Evolutionary conservation across 2,113 vertebrate species (phyloP), one percentile per base, ranked within the genome.

Genomic region (Amblyopsis rosae): DNA sequence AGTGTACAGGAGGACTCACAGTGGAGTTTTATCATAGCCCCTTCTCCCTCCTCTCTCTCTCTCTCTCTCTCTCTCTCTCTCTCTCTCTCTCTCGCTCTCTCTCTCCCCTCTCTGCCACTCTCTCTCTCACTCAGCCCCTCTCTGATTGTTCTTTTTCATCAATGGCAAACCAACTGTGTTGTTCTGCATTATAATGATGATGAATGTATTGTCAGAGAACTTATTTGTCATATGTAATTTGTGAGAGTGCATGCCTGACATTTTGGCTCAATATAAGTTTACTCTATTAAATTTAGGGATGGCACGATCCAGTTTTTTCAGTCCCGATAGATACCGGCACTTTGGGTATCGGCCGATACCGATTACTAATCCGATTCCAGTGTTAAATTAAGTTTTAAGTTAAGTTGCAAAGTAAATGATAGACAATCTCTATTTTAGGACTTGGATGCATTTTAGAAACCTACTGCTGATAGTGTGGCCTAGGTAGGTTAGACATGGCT

Each of bases 11-110:
- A 90, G 86, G 56, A 70, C 83, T 87, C 79, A 74, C 86, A 77
- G 83, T 76, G 86, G 88, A 89, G 88, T 92, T 93, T 91, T 91
- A 91, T 92, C 84, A 91, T 89, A 89, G 88, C 88, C 81, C 82
- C 67, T 76, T 68, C 83, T 74, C 87, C 82, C 86, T 76, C 86
- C 81, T 63, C 47, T n/a, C 62, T 49, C 55, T 33, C 66, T 8
- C 56, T 46, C 73, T 49, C 56, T 32, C 62, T 49, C 65, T 59
- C 76, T 46, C 65, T 50, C 59, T 46, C 67, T 15, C 65, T 69
- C 75, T 9, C 73, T 67, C 65, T 65, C 65, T 58, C 78, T 49
- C 77, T 56, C 73, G 63, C 71, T 45, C 55, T 67, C 80, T 64
- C 46, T 63, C 73, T 73, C 82, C 65, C 48, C 63, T 26, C 26